Evolutionary conservation across 2,888 invertebrate genomes (phyloP).

Genomic region (Calliopum simillimum): DNA sequence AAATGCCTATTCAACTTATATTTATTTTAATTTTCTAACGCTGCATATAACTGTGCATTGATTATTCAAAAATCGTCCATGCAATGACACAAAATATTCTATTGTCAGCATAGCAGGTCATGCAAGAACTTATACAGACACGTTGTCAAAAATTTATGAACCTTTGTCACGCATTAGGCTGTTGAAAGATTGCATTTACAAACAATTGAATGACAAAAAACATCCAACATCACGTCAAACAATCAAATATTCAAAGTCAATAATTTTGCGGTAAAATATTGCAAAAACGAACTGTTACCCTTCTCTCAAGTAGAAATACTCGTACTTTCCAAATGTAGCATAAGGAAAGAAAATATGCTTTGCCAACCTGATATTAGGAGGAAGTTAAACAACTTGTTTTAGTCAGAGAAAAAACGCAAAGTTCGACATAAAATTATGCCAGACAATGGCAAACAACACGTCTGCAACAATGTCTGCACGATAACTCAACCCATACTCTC

Average conservation of each 20-base stretch:
- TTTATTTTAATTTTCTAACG: too few relatives aligned
- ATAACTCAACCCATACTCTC: conserved; percentile 26
- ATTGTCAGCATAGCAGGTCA: not conserved
- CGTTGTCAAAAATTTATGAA: conserved; percentile 21
- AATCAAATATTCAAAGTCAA: conserved; percentile 35
- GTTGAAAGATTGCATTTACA: not conserved
- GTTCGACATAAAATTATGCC: conserved; percentile 1
- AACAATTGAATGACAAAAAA: not conserved
- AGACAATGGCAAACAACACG: conserved; percentile 27
- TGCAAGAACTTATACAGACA: not conserved
- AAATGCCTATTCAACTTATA: too few relatives aligned
- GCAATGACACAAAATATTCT: not conserved
- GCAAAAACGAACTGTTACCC: too few relatives aligned
- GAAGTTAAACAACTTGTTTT: too few relatives aligned
- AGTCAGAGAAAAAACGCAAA: too few relatives aligned
- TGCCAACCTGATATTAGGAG: too few relatives aligned
- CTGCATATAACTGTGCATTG: too few relatives aligned
- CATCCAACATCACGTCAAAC: conserved; percentile 3
- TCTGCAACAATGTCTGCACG: conserved; percentile 29
- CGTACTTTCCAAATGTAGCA: too few relatives aligned
- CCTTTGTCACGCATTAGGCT: conserved; percentile 17
- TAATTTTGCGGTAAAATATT: conserved; percentile 18
- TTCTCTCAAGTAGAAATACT: too few relatives aligned
- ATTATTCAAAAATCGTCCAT: too few relatives aligned
- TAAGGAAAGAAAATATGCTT: too few relatives aligned